Conservation (phyloP, 1,140 invertebrate species). For the Neoseiulus cucumeris region DNA sequence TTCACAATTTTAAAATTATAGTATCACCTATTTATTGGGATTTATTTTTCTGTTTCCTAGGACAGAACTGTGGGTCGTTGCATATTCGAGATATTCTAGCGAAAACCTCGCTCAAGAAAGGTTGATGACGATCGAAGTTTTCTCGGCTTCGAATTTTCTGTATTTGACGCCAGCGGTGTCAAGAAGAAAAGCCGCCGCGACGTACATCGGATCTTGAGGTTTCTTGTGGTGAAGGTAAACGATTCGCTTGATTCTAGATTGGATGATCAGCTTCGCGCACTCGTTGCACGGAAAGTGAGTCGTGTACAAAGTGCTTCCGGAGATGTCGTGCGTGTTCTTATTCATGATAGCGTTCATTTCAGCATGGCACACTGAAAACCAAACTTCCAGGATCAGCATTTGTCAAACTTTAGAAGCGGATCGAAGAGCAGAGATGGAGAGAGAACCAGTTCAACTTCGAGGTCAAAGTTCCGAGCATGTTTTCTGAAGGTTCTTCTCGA, state of each 20-base stretch:
- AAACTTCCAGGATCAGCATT: conserved; percentile 15
- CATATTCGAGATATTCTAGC: no score
- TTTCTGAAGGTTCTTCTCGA: no score
- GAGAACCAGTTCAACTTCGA: no score
- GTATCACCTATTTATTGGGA: no score
- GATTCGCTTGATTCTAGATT: conserved; percentile 62
- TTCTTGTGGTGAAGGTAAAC: conserved; percentile 65
- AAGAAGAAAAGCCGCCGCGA: conserved; percentile 58
- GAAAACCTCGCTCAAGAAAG: no score
- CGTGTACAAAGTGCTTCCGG: conserved; percentile 57
- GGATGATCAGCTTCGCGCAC: conserved; percentile 91
- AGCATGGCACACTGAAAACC: conserved; percentile 75
- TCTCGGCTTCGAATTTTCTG: conserved; percentile 43
- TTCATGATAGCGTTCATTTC: conserved; percentile 92
- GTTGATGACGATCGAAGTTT: conserved; percentile 42
- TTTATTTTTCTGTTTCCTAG: no score
- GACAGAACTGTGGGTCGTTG: no score
- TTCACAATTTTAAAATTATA: no score
- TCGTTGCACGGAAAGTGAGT: conserved; percentile 84
- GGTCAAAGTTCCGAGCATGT: no score
- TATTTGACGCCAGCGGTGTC: conserved; percentile 47
- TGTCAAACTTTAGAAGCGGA: not conserved
- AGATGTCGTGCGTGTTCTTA: conserved; percentile 51
- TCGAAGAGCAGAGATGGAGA: no score
- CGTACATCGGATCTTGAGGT: conserved; percentile 16